Evolutionary conservation across 2,888 invertebrate genomes (phyloP).

Genomic region (Hyposoter dolosus): DNA sequence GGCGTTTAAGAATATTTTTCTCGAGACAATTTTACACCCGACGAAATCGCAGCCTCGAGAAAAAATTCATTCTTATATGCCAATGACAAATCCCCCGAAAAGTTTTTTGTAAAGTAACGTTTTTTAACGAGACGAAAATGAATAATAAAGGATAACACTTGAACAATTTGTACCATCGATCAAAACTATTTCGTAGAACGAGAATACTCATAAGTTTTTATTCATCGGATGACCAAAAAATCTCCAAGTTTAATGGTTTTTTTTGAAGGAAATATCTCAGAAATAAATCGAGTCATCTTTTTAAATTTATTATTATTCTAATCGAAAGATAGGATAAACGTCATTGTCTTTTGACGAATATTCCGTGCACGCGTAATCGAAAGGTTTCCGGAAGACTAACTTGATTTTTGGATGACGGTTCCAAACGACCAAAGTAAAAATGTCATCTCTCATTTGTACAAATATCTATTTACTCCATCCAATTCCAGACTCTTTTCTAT

Average conservation of each 20-base stretch:
- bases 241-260: neutral
- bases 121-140: slow-evolving; percentile 61
- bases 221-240: neutral
- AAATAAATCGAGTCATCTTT: neutral
- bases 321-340: neutral
- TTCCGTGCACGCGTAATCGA: too few relatives aligned
- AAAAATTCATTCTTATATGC: slow-evolving; percentile 7
- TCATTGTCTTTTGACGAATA: too few relatives aligned
- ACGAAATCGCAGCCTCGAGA: neutral
- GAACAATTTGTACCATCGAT: slow-evolving; percentile 32
- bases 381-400: too few relatives aligned
- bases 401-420: too few relatives aligned
- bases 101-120: slow-evolving; percentile 59
- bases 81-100: slow-evolving; percentile 21
- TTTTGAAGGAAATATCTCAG: neutral
- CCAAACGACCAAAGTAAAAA: too few relatives aligned
- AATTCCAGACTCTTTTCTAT: too few relatives aligned
- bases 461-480: too few relatives aligned
- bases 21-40: slow-evolving; percentile 18
- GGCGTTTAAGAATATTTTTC: slow-evolving; percentile 6
- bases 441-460: too few relatives aligned
- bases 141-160: slow-evolving; percentile 44
- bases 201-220: neutral
- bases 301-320: neutral
- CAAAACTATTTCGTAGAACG: neutral